phyloP scores from a whole-genome alignment of 2,113 vertebrate species.

The Calyptommatus sinebrachiatus region DNA sequence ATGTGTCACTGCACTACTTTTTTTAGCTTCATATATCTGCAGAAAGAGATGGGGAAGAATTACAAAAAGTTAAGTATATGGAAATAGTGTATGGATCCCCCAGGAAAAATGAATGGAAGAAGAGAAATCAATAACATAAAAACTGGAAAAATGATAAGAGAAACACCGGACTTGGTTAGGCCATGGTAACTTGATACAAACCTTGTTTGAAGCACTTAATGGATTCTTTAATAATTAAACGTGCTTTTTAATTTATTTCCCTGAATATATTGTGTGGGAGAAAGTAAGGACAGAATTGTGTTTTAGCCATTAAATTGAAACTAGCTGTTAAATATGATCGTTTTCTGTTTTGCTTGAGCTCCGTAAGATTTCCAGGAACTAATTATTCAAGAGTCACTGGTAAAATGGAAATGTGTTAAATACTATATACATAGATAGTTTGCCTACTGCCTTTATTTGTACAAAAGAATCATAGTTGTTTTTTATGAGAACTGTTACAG shows the following conservation, averaged over 20 bases:
- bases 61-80: background rate
- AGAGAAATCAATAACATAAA: background rate
- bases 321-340: constrained; percentile 65
- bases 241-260: background rate
- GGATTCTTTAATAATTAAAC: constrained; percentile 21
- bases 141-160: background rate
- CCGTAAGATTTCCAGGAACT: constrained; percentile 65
- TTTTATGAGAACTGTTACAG: constrained; percentile 61
- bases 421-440: constrained; percentile 66
- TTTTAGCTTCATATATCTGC: background rate
- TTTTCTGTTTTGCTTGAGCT: constrained; percentile 67
- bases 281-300: constrained; percentile 44
- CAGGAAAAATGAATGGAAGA: background rate
- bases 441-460: constrained; percentile 59
- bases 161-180: background rate
- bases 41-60: background rate
- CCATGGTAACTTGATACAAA: background rate
- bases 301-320: constrained; percentile 65
- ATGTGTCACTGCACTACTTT: background rate
- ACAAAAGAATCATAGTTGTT: constrained; percentile 54
- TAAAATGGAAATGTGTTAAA: constrained; percentile 72
- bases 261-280: constrained; percentile 21
- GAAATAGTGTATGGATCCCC: background rate
- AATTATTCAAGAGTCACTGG: constrained; percentile 66
- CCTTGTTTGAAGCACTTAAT: background rate